These are phyloP conservation scores for Caloenas nicobarica DNA, from an alignment of 2,113 vertebrate species.

Conservation along the genomic window DNA sequence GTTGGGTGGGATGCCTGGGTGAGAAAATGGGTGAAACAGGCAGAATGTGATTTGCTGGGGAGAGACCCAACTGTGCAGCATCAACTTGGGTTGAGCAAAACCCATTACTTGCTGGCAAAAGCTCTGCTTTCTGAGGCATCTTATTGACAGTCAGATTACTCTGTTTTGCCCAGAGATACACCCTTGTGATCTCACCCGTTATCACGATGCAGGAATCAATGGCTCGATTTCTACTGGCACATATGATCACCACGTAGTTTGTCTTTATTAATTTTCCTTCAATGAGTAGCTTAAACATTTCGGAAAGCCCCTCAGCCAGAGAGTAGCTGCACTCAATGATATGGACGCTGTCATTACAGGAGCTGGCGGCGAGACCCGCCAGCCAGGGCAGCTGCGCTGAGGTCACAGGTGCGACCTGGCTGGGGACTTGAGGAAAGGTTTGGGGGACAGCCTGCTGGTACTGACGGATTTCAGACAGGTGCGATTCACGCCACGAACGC, in stretches of 20 bases:
- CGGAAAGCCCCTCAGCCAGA: slow-evolving; percentile 89
- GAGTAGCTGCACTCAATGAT: slow-evolving; percentile 87
- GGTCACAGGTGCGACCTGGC: slow-evolving; percentile 78
- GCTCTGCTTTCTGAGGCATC: background rate
- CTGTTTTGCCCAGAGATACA: background rate
- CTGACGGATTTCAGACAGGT: slow-evolving; percentile 91
- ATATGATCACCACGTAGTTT: slow-evolving; percentile 94
- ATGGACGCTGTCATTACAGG: slow-evolving; percentile 87
- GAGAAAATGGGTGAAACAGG: fast-evolving
- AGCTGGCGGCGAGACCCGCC: slow-evolving; percentile 91
- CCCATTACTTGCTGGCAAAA: background rate
- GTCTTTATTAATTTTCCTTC: slow-evolving; percentile 88
- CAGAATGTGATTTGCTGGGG: background rate
- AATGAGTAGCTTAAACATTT: slow-evolving; percentile 87
- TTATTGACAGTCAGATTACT: background rate
- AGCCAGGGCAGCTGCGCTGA: slow-evolving; percentile 94
- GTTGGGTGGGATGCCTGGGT: background rate
- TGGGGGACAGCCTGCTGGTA: slow-evolving; percentile 84
- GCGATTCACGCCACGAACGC: slow-evolving; percentile 93
- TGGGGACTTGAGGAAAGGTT: slow-evolving; percentile 68
- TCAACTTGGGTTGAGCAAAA: background rate
- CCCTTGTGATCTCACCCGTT: slow-evolving; percentile 80
- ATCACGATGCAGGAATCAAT: slow-evolving; percentile 94
- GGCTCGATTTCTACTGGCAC: slow-evolving; percentile 80
- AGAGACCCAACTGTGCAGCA: background rate